These are phyloP conservation scores for Holothuria scabra DNA, from an alignment of 53 echinoderm and acorn worm genomes.

Conservation along the genomic window DNA sequence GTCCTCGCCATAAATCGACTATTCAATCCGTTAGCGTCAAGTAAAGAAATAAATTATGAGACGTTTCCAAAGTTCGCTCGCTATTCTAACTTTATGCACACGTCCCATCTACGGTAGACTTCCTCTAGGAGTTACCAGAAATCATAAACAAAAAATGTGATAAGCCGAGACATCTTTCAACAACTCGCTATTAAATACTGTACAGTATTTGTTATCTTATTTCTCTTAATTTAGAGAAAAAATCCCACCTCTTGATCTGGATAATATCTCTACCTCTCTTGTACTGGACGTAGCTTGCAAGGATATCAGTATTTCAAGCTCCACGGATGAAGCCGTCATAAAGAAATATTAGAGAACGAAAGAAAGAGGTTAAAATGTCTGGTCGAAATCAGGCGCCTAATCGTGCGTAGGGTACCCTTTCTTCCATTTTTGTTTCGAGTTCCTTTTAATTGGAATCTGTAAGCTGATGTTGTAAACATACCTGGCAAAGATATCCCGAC, in stretches of 20 bases:
- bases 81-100: too few species aligned
- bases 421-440: not conserved
- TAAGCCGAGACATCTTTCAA: not conserved
- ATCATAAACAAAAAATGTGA: conserved; percentile 15
- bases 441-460: conserved; percentile 8
- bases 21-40: too few species aligned
- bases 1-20: too few species aligned
- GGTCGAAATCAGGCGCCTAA: conserved; percentile 34
- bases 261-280: too few species aligned
- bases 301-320: too few species aligned
- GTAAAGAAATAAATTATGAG: too few species aligned
- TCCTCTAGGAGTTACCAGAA: too few species aligned
- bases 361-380: not conserved
- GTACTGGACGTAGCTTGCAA: too few species aligned
- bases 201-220: conserved; percentile 15
- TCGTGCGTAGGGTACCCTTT: conserved; percentile 29
- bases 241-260: conserved; percentile 4
- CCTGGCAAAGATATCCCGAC: conserved; percentile 28
- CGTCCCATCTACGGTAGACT: too few species aligned
- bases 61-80: too few species aligned
- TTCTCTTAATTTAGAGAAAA: conserved; percentile 13
- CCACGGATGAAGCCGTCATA: too few species aligned
- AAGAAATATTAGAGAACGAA: too few species aligned
- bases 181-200: conserved; percentile 15
- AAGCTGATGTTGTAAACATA: conserved; percentile 22